Conservation (phyloP, 2,797 vertebrate species). For the Microcaecilia unicolor region DNA sequence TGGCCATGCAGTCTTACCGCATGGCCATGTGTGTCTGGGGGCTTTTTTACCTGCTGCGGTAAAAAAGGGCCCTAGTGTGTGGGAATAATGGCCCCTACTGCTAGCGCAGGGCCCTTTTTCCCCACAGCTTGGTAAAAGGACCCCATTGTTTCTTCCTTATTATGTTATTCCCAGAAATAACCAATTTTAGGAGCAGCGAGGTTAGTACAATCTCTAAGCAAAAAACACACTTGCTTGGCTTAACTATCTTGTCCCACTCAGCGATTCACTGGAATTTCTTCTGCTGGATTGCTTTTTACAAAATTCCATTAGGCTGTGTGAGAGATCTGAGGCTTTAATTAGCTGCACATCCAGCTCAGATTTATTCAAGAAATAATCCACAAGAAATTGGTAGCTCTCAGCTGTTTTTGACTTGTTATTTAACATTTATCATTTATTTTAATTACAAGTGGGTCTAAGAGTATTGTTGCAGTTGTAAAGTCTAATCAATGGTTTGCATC, state of each 20-base stretch:
- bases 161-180: no score
- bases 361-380: constrained; percentile 55
- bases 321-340: constrained; percentile 33
- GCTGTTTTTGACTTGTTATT: constrained; percentile 62
- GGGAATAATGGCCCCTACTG: no score
- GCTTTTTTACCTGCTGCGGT: no score
- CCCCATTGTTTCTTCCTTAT: no score
- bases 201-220: not conserved
- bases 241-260: not conserved
- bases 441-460: constrained; percentile 56
- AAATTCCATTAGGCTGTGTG: constrained; percentile 31
- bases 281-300: constrained; percentile 4
- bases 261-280: not conserved
- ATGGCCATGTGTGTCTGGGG: no score
- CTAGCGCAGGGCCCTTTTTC: no score
- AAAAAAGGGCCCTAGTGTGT: no score
- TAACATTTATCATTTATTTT: constrained; percentile 66
- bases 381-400: constrained; percentile 61
- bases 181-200: no score
- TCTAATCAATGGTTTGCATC: constrained; percentile 52
- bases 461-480: constrained; percentile 61
- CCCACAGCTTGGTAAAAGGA: no score
- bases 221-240: not conserved
- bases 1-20: no score
- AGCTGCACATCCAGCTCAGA: constrained; percentile 40